Conservation (phyloP, 2,113 vertebrate genomes). For the Polypterus bichir region DNA sequence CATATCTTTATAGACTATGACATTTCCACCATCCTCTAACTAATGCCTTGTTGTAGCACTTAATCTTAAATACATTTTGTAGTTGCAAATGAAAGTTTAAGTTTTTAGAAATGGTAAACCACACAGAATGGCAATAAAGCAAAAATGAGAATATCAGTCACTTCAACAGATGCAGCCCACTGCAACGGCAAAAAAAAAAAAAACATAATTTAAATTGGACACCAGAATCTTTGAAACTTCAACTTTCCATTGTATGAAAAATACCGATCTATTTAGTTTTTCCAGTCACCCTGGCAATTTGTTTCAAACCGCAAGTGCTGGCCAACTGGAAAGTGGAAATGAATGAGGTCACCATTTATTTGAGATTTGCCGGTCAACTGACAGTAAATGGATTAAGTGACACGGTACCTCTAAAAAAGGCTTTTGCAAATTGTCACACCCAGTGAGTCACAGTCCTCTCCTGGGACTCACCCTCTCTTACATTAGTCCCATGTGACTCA, state of each 20-base stretch:
- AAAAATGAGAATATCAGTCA: too few relatives aligned
- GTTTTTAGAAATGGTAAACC: too few relatives aligned
- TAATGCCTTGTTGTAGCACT: too few relatives aligned
- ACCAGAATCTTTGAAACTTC: too few relatives aligned
- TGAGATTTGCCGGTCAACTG: constrained; percentile 5
- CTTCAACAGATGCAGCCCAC: too few relatives aligned
- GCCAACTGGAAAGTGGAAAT: constrained; percentile 26
- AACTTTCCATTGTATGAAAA: not conserved
- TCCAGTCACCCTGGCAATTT: constrained; percentile 27
- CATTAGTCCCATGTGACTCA: constrained; percentile 39
- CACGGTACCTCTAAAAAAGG: not conserved
- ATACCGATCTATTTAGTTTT: constrained; percentile 17
- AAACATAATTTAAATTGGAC: too few relatives aligned
- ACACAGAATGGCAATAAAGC: too few relatives aligned
- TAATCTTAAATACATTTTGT: too few relatives aligned
- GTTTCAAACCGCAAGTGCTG: constrained; percentile 28
- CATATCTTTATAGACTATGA: too few relatives aligned
- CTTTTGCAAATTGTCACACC: constrained; percentile 27
- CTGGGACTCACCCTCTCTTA: constrained; percentile 1
- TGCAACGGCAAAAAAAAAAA: too few relatives aligned
- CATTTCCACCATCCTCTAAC: too few relatives aligned
- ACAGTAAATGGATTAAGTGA: constrained; percentile 13
- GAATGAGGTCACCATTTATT: constrained; percentile 3
- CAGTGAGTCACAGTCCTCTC: constrained; percentile 37
- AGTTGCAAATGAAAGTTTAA: too few relatives aligned